Base-by-base conservation (phyloP, 1,140 invertebrate genomes). In the Prorops nasuta region DNA sequence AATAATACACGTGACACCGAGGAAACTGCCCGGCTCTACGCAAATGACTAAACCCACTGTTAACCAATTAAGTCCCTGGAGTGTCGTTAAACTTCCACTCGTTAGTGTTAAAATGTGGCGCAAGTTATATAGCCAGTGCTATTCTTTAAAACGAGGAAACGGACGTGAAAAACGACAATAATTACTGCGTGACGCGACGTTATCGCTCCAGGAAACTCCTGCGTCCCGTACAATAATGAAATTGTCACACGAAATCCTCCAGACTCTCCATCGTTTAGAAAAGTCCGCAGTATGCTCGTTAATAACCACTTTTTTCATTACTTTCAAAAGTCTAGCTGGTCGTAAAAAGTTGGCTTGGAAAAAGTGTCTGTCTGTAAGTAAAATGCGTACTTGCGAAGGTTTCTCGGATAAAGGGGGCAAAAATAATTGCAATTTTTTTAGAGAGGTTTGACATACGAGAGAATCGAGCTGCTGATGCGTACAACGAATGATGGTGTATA, bases 111-210 rank as follows among this genome's bases (percentile, higher is more conserved):
- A 60, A 60, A 60, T 59, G 51, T 55, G 44, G 55, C 51, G 14
- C 54, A 51, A 22, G n/a, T 44, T 44, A 34, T 7, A 28, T 28
- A 6, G 24, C 24, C 24, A 12, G 9, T n/a, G 14, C 14, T 4
- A n/a, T 34, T 38, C 44, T 38, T 55, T 36, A 35, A 59, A 60
- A 46, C 36, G 49, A 56, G 53, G 44, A 61, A 63, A 65, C 49
- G 44, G 52, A 60, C 55, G 60, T 63, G 58, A 65, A 64, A 63
- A 64, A 61, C 52, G 60, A 56, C 55, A 56, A 65, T 64, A 60
- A 55, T 22, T 48, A 8, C 43, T 24, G 44, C 36, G 48, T 15
- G 9, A 20, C 40, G 46, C 44, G 49, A 22, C 44, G 44, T 60
- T 60, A 59, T 64, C 56, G 44, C 45, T 28, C 31, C 53, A 63